phyloP scores from a whole-genome alignment of 2,797 vertebrate species.

The Phrynocephalus forsythii region DNA sequence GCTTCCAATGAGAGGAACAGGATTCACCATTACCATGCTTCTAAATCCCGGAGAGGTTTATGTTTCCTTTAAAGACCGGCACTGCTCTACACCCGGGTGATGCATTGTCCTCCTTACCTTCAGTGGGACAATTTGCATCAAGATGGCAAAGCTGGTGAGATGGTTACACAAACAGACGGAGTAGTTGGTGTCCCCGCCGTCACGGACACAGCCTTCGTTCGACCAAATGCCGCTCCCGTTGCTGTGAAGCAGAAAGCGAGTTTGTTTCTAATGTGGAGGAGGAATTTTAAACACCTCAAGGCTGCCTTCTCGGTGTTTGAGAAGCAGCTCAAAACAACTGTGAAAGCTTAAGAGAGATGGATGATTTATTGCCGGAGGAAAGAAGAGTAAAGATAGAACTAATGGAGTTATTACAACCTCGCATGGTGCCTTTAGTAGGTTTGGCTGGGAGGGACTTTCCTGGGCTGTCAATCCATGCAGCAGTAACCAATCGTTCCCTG shows the following conservation, averaged over 20 bases:
- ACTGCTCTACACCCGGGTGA: no score
- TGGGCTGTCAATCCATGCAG: no score
- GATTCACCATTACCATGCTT: no score
- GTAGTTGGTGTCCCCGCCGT: constrained; percentile 86
- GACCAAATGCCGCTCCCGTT: constrained; percentile 91
- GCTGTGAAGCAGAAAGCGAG: constrained; percentile 74
- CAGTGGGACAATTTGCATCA: constrained; percentile 97
- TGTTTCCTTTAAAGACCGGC: no score
- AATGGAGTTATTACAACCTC: no score
- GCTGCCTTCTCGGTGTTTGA: not conserved
- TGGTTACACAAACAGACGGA: constrained; percentile 93
- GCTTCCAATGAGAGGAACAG: no score
- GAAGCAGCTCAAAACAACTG: not conserved
- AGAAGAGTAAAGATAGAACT: not conserved
- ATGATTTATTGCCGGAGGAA: not conserved
- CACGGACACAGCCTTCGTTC: constrained; percentile 86
- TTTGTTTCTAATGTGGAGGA: accelerated
- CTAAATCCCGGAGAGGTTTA: no score
- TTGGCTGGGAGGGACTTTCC: no score
- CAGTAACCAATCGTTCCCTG: no score
- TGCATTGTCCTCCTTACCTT: constrained; percentile 81
- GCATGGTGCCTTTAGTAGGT: no score
- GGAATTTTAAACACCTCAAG: not conserved
- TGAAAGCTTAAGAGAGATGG: not conserved
- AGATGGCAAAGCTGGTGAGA: constrained; percentile 98